Percentiles rank a stretch among this genome's conserved stretches.
Conservation (phyloP, 1,140 invertebrate species). For the Trichomalopsis sarcophagae region DNA sequence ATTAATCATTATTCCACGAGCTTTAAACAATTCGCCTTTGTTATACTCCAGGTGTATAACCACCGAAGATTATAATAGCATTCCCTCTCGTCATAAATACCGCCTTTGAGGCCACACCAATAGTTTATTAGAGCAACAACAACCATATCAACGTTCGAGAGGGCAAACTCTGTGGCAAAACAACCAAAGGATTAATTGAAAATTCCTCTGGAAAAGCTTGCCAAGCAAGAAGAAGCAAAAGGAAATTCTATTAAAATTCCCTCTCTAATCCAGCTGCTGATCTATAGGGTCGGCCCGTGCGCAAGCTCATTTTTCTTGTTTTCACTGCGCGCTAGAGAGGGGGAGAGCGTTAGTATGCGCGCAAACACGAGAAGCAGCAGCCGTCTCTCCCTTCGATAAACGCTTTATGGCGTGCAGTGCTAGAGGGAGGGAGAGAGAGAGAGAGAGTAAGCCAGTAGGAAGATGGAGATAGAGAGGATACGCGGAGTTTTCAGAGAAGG, state of each 20-base stretch:
- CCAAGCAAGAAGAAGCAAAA: background rate
- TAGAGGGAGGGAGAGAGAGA: background rate
- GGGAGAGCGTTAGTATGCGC: background rate
- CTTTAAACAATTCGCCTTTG: background rate
- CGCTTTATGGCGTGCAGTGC: slow-evolving; percentile 3
- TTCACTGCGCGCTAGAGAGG: background rate
- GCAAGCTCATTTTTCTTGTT: slow-evolving; percentile 12
- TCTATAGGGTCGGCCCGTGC: background rate
- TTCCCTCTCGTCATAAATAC: too few species aligned
- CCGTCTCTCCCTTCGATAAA: slow-evolving; percentile 30
- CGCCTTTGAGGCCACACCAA: too few species aligned
- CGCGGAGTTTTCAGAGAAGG: slow-evolving; percentile 13
- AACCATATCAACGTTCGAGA: background rate
- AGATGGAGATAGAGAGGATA: slow-evolving; percentile 14
- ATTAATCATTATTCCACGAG: background rate
- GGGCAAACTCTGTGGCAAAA: background rate
- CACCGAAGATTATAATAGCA: too few species aligned
- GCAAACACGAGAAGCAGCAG: background rate
- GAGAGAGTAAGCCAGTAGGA: slow-evolving; percentile 7
- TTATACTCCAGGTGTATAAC: too few species aligned
- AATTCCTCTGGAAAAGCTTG: background rate
- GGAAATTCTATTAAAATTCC: slow-evolving; percentile 26
- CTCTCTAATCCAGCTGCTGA: slow-evolving; percentile 9
- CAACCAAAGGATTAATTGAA: background rate
- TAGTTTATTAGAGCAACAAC: too few species aligned